Evolutionary conservation across 2,113 vertebrate genomes (phyloP).

Genomic region (Cervus canadensis): DNA sequence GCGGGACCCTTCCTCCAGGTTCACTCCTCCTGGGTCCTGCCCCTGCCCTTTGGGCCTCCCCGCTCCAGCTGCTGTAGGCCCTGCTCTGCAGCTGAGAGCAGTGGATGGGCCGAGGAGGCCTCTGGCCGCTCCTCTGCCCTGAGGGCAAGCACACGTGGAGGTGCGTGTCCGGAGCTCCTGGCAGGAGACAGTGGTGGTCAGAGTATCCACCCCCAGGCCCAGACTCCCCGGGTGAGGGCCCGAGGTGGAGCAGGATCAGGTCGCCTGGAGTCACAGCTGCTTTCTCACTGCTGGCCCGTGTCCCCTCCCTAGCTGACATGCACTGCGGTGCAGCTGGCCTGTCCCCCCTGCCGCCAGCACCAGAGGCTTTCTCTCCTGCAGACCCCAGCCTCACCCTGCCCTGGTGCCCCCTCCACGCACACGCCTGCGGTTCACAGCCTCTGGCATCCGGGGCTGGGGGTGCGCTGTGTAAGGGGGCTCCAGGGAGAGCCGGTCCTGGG

Average conservation of each 20-base stretch:
- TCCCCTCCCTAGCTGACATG: not conserved
- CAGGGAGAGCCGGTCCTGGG: not conserved
- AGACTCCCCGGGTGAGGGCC: not conserved
- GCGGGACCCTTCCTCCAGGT: not conserved
- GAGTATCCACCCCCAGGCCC: not conserved
- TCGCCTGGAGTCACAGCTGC: not conserved
- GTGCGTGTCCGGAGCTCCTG: not conserved
- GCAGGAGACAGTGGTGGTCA: not conserved
- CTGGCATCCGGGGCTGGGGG: not conserved
- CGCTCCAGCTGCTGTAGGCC: not conserved
- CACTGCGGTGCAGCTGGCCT: not conserved
- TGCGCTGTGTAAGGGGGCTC: too few species aligned
- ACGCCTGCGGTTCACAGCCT: not conserved
- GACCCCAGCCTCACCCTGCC: not conserved
- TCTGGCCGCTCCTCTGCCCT: not conserved
- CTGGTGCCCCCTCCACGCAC: not conserved
- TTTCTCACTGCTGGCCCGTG: not conserved
- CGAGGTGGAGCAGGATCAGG: not conserved
- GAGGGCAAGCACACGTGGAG: not conserved
- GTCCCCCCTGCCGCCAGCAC: not conserved
- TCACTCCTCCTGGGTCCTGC: not conserved
- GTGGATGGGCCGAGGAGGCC: accelerated
- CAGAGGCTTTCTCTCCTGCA: not conserved
- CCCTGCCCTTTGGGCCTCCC: not conserved
- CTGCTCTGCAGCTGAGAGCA: not conserved